These are phyloP conservation scores for Hypomecis punctinalis DNA, from an alignment of 2,888 invertebrate genomes.

Conservation along the genomic window DNA sequence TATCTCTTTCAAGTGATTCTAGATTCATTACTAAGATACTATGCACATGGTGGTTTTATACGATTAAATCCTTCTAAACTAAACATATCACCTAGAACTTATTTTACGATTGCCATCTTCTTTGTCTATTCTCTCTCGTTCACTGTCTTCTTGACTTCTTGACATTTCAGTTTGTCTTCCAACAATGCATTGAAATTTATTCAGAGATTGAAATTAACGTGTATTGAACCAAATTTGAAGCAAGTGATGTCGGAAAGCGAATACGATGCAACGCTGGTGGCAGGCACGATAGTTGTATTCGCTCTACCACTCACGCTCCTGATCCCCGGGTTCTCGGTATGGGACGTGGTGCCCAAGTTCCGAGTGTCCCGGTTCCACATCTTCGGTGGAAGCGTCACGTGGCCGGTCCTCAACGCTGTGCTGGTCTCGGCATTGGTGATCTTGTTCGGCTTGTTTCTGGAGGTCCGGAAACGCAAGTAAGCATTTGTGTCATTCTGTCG, in stretches of 20 bases:
- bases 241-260: constrained; percentile 57
- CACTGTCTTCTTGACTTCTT: not conserved
- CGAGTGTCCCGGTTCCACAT: constrained; percentile 65
- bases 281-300: constrained; percentile 62
- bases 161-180: not conserved
- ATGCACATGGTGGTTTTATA: too few relatives aligned
- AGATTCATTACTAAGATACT: too few relatives aligned
- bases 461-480: constrained; percentile 74
- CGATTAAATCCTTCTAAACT: too few relatives aligned
- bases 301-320: constrained; percentile 70
- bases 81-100: not conserved
- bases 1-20: too few relatives aligned
- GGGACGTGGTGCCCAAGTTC: constrained; percentile 71
- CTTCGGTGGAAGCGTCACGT: constrained; percentile 60
- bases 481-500: constrained; percentile 24
- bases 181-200: constrained; percentile 3
- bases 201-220: constrained; percentile 12
- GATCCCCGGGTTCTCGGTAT: constrained; percentile 69
- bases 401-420: constrained; percentile 66
- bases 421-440: constrained; percentile 56
- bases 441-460: constrained; percentile 72
- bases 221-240: constrained; percentile 18
- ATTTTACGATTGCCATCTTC: not conserved
- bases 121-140: not conserved
- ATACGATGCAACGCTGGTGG: constrained; percentile 49